phyloP scores from a whole-genome alignment of 2,113 vertebrate species.

The Syrrhaptes paradoxus region DNA sequence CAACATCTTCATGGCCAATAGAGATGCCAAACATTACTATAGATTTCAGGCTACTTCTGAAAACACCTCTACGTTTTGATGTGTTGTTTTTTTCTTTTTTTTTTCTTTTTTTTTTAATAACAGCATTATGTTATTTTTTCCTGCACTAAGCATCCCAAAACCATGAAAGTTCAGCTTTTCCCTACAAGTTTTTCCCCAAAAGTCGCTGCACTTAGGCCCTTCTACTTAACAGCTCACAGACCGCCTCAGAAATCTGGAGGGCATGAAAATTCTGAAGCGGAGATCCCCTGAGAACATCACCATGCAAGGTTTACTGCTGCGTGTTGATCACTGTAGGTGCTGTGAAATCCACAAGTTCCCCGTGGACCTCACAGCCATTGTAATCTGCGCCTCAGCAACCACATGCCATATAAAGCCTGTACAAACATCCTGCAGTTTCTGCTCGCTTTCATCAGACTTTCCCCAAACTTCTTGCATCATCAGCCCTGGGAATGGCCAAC shows the following conservation, averaged over 20 bases:
- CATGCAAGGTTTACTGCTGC: not conserved
- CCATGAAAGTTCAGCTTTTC: not conserved
- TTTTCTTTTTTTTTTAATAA: not conserved
- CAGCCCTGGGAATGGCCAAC: not conserved
- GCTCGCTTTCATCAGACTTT: rapidly evolving
- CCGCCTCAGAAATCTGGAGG: not conserved
- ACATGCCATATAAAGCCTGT: rapidly evolving
- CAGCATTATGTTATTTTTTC: not conserved
- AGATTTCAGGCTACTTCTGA: not conserved
- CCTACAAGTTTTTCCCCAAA: not conserved
- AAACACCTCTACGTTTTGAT: not conserved
- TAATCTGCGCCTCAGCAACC: not conserved
- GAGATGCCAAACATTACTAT: not conserved
- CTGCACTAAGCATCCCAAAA: not conserved
- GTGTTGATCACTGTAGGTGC: not conserved
- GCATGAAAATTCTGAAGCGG: not conserved
- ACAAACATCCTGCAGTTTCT: not conserved
- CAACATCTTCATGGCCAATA: not conserved
- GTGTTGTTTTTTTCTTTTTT: not conserved
- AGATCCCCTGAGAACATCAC: not conserved
- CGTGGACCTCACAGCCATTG: not conserved
- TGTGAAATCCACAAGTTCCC: not conserved
- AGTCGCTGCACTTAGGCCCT: not conserved
- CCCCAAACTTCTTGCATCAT: not conserved
- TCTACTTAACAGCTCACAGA: not conserved